These are phyloP conservation scores for Chrysocyon brachyurus DNA, from an alignment of 2,797 vertebrate genomes.

Conservation along the genomic window DNA sequence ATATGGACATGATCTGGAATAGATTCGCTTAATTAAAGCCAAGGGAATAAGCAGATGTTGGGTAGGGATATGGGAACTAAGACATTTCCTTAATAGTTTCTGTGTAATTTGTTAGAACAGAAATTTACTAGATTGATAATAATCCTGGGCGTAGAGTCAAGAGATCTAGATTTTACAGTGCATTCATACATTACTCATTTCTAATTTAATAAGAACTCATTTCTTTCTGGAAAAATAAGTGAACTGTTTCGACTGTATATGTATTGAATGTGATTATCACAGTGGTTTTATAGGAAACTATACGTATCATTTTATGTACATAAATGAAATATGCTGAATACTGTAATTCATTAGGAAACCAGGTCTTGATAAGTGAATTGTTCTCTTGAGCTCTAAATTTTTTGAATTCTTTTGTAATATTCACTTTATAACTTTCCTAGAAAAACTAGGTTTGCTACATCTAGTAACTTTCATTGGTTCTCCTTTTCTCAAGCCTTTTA, in stretches of 20 bases:
- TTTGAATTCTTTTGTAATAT: neutral
- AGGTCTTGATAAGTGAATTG: neutral
- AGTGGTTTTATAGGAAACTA: slow-evolving; percentile 49
- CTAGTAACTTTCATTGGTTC: neutral
- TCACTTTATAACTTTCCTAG: neutral
- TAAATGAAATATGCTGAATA: neutral
- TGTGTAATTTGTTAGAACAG: slow-evolving; percentile 51
- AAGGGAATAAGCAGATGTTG: slow-evolving; percentile 35
- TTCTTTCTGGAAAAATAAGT: slow-evolving; percentile 37
- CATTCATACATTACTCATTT: slow-evolving; percentile 38
- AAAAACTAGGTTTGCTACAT: neutral
- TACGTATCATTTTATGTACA: neutral
- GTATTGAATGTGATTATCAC: slow-evolving; percentile 13
- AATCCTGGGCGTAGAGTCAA: slow-evolving; percentile 15
- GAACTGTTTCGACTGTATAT: slow-evolving; percentile 6
- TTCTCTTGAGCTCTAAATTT: slow-evolving; percentile 46
- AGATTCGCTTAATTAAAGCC: slow-evolving; percentile 57
- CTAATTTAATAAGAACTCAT: slow-evolving; percentile 37
- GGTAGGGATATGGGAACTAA: neutral
- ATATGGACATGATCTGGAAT: neutral
- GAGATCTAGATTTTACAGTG: slow-evolving; percentile 53
- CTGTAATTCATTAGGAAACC: neutral
- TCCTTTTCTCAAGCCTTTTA: neutral
- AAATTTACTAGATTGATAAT: slow-evolving; percentile 70
- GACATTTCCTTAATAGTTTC: slow-evolving; percentile 61